Percentiles rank a stretch among this genome's conserved stretches.
These are phyloP conservation scores for Heliconius charithonia DNA, from an alignment of 2,888 invertebrate genomes.

Conservation along the genomic window DNA sequence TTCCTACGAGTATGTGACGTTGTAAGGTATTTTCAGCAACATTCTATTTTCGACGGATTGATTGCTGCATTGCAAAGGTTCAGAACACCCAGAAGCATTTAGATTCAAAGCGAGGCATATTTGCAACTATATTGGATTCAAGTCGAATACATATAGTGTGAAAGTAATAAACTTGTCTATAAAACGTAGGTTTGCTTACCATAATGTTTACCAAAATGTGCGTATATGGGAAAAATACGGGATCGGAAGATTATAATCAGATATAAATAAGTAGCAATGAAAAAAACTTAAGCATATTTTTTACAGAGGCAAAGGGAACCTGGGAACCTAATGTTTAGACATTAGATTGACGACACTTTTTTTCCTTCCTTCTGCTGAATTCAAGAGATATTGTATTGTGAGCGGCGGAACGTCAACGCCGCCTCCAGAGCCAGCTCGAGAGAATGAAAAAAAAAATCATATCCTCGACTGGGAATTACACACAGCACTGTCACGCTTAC, in stretches of 20 bases:
- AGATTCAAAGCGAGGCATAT: constrained; percentile 17
- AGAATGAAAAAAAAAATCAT: no score
- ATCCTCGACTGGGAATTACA: no score
- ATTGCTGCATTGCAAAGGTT: constrained; percentile 26
- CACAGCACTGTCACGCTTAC: no score
- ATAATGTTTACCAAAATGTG: neutral
- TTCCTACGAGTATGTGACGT: neutral
- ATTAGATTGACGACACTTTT: no score
- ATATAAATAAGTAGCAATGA: neutral
- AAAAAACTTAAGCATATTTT: no score
- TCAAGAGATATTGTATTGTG: no score
- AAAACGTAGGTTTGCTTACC: neutral
- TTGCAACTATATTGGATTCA: constrained; percentile 29
- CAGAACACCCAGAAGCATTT: constrained; percentile 17
- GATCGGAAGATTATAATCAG: neutral
- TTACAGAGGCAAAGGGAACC: no score
- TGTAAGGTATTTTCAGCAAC: constrained; percentile 20
- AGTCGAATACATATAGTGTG: constrained; percentile 2
- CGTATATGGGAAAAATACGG: neutral
- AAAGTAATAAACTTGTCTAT: neutral
- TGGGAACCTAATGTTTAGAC: no score
- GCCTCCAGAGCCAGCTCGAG: no score
- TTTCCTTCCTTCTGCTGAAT: no score
- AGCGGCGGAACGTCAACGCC: no score
- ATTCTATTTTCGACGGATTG: constrained; percentile 21